A percentile compares a stretch with the other conserved stretches of the same genome.
Evolutionary conservation across 2,113 vertebrate species (phyloP).

Genomic region (Oncorhynchus mykiss): DNA sequence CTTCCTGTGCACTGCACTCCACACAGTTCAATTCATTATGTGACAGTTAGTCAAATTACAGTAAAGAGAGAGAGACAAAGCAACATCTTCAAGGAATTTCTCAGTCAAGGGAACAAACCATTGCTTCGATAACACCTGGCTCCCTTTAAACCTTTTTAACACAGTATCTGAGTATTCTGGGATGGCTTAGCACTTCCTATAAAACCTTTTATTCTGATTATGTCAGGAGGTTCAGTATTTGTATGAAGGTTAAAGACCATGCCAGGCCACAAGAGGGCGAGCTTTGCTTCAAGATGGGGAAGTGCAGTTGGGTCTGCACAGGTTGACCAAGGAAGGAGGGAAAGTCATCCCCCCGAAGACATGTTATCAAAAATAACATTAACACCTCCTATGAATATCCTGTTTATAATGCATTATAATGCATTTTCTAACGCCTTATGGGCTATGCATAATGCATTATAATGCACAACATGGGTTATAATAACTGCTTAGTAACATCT

Average conservation of each 20-base stretch:
- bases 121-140: not conserved
- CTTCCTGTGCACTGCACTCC: not conserved
- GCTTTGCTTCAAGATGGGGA: constrained; percentile 22
- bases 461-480: too few relatives aligned
- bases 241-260: constrained; percentile 29
- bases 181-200: not conserved
- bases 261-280: constrained; percentile 58
- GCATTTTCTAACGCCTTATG: too few relatives aligned
- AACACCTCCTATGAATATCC: too few relatives aligned
- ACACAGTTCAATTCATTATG: too few relatives aligned
- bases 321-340: too few relatives aligned
- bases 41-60: not conserved
- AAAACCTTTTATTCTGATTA: not conserved
- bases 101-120: not conserved
- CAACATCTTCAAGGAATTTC: too few relatives aligned
- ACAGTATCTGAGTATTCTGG: not conserved
- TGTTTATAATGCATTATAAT: too few relatives aligned
- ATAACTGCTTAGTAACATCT: too few relatives aligned
- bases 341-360: too few relatives aligned
- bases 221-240: not conserved
- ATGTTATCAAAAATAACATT: too few relatives aligned
- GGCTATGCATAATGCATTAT: too few relatives aligned
- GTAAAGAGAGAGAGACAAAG: constrained; percentile 1
- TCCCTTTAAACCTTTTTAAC: too few relatives aligned
- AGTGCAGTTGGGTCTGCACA: not conserved